A percentile compares a stretch with the other conserved stretches of the same genome.
phyloP scores from a whole-genome alignment of 2,113 vertebrate genomes.

The Pycnonotus jocosus region DNA sequence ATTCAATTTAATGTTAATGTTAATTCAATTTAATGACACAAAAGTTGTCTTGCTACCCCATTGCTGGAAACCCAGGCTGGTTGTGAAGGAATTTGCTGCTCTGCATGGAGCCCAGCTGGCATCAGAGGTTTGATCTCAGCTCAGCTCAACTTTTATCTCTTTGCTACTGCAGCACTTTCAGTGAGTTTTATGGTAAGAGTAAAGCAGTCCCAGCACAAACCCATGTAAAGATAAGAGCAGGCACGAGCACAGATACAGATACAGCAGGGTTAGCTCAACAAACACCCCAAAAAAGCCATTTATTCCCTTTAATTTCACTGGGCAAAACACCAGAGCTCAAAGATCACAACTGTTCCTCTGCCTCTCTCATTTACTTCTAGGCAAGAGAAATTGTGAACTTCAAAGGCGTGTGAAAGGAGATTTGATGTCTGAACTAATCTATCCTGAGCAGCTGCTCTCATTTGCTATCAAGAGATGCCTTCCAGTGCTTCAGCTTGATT shows the following conservation, averaged over 20 bases:
- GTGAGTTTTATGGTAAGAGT: neutral
- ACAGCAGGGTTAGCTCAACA: neutral
- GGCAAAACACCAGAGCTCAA: neutral
- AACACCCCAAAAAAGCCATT: neutral
- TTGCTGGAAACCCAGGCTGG: neutral
- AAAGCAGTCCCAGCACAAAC: neutral
- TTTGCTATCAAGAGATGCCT: neutral
- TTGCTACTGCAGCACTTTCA: neutral
- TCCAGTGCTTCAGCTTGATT: neutral
- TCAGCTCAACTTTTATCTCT: neutral
- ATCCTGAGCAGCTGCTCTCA: slow-evolving; percentile 1
- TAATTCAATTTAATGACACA: neutral
- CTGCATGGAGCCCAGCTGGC: neutral
- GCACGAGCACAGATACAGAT: neutral
- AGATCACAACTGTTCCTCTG: neutral
- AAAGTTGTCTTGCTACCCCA: neutral
- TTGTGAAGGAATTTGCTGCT: neutral
- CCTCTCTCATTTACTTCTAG: neutral
- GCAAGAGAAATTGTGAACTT: neutral
- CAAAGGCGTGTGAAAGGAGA: neutral
- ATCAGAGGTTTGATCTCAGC: neutral
- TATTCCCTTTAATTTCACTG: neutral
- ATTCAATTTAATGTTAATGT: no score
- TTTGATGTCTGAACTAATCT: slow-evolving; percentile 27
- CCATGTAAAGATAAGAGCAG: neutral